phyloP scores from a whole-genome alignment of 2,888 invertebrate genomes.

The Myopa testacea region DNA sequence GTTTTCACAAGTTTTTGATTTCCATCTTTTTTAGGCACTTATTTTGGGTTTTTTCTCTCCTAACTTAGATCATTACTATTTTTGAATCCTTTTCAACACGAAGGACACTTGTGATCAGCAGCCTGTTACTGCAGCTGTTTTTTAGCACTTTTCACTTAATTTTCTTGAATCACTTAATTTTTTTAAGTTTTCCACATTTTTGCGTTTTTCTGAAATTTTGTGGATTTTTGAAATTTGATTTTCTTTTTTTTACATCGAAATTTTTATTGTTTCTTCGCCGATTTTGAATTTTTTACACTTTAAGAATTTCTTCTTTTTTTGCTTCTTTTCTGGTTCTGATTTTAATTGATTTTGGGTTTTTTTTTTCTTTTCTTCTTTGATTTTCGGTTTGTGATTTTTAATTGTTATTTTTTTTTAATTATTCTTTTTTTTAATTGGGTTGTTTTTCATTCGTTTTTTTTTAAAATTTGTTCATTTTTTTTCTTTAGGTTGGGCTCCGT shows the following conservation, averaged over 20 bases:
- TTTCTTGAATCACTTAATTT: not conserved
- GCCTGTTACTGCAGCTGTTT: not conserved
- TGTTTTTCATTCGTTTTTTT: not conserved
- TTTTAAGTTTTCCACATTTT: not conserved
- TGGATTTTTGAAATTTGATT: constrained; percentile 14
- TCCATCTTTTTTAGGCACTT: not conserved
- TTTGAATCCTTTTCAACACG: too few relatives aligned
- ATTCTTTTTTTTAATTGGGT: not conserved
- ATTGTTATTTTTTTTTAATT: not conserved
- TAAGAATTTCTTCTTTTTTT: not conserved
- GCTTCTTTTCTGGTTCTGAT: not conserved
- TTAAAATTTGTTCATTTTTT: not conserved
- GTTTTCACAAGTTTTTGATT: not conserved
- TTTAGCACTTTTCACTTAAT: not conserved
- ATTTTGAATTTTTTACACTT: not conserved
- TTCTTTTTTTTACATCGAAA: constrained; percentile 12
- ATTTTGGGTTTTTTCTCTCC: not conserved
- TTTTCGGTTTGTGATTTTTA: not conserved
- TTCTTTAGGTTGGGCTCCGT: not conserved
- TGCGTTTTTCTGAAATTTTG: constrained; percentile 15
- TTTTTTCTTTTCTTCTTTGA: not conserved
- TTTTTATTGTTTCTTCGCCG: not conserved
- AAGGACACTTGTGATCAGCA: not conserved
- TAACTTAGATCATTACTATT: too few relatives aligned
- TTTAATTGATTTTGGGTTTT: not conserved